Evolutionary conservation across 2,113 vertebrate genomes (phyloP), one percentile per base, ranked within the genome.

Genomic region (Empidonax alnorum): DNA sequence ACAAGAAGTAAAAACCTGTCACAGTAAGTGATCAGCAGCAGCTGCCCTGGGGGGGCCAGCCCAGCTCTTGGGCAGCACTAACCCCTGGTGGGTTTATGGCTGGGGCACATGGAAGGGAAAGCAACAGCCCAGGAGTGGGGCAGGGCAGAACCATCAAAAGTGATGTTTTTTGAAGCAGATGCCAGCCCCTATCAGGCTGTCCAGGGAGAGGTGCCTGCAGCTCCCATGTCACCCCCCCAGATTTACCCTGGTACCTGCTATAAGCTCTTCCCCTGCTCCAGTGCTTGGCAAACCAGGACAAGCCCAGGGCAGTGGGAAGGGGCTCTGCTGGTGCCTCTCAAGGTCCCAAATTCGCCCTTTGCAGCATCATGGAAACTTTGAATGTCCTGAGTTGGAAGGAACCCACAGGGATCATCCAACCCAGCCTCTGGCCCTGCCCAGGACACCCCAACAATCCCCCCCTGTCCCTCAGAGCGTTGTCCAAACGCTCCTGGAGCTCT

Each of bases 361-460:
- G 14, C n/a, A 25, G 24, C 23, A 59, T 59, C 56, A 35, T 15
- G 50, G 44, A 50, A 37, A 19, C 58, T 2, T n/a, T 50, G 35
- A 52, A 14, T 24, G 33, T 13, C 68, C n/a, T 3, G 15, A 1
- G 4, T 1, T 19, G 28, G 61, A 46, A 81, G 22, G 9, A 22
- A 37, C 17, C 10, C 39, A 0, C 2, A 5, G 4, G 37, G 46
- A 69, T 37, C n/a, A 58, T 11, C 2, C 2, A 73, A 8, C 9
- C 12, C 44, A 8, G 1, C 4, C 3, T 58, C 52, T 24, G 28
- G 1, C 12, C 67, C 86, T 73, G 86, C 67, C 0, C 27, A 80
- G 58, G 31, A 10, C 35, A 10, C 50, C 50, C 59, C 86, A 42
- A 9, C 12, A 44, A 6, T 0, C 9, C 76, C 67, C 55, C 37